These are phyloP conservation scores for Cotesia glomerata DNA, from an alignment of 1,140 invertebrate genomes.

Conservation along the genomic window DNA sequence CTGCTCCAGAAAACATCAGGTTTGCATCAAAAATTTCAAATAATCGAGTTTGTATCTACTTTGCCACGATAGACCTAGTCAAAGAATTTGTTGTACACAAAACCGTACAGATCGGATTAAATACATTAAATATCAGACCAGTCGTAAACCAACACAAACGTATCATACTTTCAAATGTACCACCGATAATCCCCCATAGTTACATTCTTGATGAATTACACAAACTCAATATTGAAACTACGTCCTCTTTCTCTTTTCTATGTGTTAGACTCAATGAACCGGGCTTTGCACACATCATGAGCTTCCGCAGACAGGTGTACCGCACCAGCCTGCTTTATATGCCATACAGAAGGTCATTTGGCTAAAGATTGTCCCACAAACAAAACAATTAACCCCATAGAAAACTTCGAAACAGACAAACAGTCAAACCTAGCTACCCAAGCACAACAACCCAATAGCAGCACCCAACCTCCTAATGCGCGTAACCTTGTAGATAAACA, in stretches of 20 bases:
- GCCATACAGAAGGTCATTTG: conserved; percentile 22
- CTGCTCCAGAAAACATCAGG: too few species aligned
- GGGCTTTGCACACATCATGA: conserved; percentile 12
- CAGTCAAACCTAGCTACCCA: too few species aligned
- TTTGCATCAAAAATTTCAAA: too few species aligned
- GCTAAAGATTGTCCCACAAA: conserved; percentile 2
- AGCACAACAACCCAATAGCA: too few species aligned
- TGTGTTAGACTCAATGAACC: not conserved
- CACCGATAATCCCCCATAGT: not conserved
- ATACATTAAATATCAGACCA: not conserved
- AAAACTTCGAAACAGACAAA: too few species aligned
- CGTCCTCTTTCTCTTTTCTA: not conserved
- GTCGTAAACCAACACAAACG: not conserved
- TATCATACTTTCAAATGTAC: not conserved
- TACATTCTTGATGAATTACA: not conserved
- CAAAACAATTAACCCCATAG: too few species aligned
- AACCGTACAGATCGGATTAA: too few species aligned
- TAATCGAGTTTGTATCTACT: too few species aligned
- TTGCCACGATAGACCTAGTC: too few species aligned
- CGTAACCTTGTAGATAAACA: too few species aligned
- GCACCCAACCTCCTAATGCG: too few species aligned
- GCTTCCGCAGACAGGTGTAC: conserved; percentile 22
- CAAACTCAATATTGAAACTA: not conserved
- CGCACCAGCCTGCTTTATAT: conserved; percentile 14
- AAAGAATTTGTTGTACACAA: too few species aligned